These are phyloP conservation scores for Pseudoatta argentina DNA, from an alignment of 1,140 invertebrate genomes.

Conservation along the genomic window DNA sequence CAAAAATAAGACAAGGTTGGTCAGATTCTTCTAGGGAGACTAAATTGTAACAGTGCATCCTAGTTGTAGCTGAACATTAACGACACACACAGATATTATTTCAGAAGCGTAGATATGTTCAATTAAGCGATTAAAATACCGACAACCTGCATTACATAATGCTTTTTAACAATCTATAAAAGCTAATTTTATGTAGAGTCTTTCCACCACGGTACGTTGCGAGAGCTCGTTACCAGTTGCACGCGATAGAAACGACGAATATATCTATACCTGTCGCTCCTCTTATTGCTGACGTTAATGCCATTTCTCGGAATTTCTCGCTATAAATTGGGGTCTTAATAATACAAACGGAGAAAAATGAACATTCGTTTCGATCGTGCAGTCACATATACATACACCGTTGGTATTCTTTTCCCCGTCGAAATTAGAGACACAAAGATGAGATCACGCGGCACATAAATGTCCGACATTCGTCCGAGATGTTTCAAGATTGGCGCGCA, in stretches of 20 bases:
- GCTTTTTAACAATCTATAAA: slow-evolving; percentile 55
- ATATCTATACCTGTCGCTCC: neutral
- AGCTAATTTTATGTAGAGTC: slow-evolving; percentile 3
- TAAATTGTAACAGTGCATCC: neutral
- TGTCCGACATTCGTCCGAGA: slow-evolving; percentile 15
- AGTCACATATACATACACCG: neutral
- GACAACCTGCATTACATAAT: slow-evolving; percentile 7
- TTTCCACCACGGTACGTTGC: slow-evolving; percentile 2
- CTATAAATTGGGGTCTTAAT: neutral
- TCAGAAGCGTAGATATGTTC: slow-evolving; percentile 58
- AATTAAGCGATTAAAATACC: slow-evolving; percentile 62
- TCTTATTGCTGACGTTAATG: slow-evolving; percentile 16
- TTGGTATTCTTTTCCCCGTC: neutral
- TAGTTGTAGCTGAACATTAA: neutral
- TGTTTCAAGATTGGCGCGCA: slow-evolving; percentile 40
- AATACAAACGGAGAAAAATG: neutral
- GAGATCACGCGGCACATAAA: slow-evolving; percentile 37
- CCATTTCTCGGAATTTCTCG: neutral
- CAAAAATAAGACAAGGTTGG: no score
- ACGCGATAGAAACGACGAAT: slow-evolving; percentile 26
- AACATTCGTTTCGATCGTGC: neutral
- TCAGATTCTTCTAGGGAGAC: no score
- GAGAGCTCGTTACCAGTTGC: slow-evolving; percentile 6
- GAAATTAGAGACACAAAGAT: slow-evolving; percentile 25
- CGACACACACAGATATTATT: slow-evolving; percentile 13